Conservation (phyloP, 2,113 vertebrate genomes). For the Ginglymostoma cirratum region DNA sequence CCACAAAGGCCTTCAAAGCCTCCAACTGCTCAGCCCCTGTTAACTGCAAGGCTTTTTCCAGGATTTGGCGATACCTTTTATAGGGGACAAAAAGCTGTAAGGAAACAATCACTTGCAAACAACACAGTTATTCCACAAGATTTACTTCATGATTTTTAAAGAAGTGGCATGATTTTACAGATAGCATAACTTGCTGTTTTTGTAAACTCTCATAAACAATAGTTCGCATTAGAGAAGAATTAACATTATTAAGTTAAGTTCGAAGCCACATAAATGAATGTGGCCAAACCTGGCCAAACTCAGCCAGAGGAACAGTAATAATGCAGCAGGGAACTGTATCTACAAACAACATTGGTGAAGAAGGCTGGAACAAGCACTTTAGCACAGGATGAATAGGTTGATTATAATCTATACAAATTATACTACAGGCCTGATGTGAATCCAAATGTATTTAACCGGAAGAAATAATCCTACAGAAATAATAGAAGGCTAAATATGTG, state of each 20-base stretch:
- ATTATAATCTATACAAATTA: neutral
- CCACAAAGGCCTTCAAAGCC: conserved; percentile 94
- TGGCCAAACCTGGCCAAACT: neutral
- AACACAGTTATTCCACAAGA: neutral
- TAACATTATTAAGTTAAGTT: neutral
- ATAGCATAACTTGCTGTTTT: neutral
- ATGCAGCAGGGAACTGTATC: neutral
- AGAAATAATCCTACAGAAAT: neutral
- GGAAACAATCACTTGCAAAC: neutral
- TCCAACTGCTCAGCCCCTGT: conserved; percentile 82
- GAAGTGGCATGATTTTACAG: neutral
- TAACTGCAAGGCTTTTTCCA: conserved; percentile 91
- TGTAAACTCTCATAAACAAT: neutral
- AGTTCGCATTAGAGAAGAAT: neutral
- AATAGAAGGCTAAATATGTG: neutral
- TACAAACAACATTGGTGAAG: neutral
- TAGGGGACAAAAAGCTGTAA: neutral
- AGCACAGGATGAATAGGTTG: neutral
- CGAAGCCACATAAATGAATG: neutral
- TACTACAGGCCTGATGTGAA: neutral
- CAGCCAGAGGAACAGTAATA: neutral
- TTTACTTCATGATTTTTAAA: neutral
- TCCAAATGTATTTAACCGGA: too few species aligned
- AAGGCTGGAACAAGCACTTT: neutral
- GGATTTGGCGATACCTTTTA: conserved; percentile 84